phyloP scores from a whole-genome alignment of 1,140 invertebrate species.

The Papilio xuthus region DNA sequence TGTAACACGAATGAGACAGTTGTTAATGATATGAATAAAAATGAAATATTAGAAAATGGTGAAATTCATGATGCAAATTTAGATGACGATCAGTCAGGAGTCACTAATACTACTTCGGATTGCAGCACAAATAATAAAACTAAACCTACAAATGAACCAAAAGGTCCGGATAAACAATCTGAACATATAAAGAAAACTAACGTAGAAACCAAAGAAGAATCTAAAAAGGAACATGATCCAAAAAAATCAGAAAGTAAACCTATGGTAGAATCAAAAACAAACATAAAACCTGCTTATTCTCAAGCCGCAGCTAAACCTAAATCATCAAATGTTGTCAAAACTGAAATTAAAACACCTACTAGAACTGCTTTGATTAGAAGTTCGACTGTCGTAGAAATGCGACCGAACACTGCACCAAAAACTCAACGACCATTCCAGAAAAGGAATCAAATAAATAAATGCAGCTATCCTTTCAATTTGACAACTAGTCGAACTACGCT shows the following conservation, averaged over 20 bases:
- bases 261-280: slow-evolving; percentile 49
- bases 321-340: slow-evolving; percentile 58
- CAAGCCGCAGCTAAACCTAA: slow-evolving; percentile 81
- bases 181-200: slow-evolving; percentile 26
- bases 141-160: slow-evolving; percentile 37
- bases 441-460: slow-evolving; percentile 68
- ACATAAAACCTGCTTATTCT: slow-evolving; percentile 74
- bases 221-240: slow-evolving; percentile 54
- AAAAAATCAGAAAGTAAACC: slow-evolving; percentile 56
- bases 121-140: slow-evolving; percentile 12
- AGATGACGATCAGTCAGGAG: background rate
- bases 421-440: slow-evolving; percentile 58
- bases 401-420: slow-evolving; percentile 55
- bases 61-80: background rate
- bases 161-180: slow-evolving; percentile 39
- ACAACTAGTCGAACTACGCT: slow-evolving; percentile 76
- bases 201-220: slow-evolving; percentile 42
- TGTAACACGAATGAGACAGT: background rate
- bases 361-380: slow-evolving; percentile 73
- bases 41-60: background rate
- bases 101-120: background rate
- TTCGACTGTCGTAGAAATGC: slow-evolving; percentile 83
- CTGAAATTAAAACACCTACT: slow-evolving; percentile 63
- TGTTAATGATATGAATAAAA: background rate
- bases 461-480: slow-evolving; percentile 80